These are phyloP conservation scores for Gulo gulo DNA, from an alignment of 2,113 vertebrate species.

Conservation along the genomic window DNA sequence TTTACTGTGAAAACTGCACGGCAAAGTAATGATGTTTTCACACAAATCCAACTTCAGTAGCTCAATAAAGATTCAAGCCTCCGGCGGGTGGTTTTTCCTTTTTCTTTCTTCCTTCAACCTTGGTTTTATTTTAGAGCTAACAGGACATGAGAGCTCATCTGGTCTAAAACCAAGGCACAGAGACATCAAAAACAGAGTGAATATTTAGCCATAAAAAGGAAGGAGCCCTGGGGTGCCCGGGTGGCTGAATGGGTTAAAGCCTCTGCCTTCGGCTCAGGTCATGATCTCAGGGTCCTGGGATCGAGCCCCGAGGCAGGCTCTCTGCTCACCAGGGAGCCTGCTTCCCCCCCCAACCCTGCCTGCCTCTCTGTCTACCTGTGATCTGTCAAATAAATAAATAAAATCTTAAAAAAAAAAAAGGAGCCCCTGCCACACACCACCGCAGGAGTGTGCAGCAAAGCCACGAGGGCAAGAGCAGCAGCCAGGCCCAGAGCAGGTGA, in stretches of 20 bases:
- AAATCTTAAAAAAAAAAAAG: too few species aligned
- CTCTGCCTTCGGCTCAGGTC: too few species aligned
- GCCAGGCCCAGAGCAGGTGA: background rate
- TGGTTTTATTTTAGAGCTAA: background rate
- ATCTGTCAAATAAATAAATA: too few species aligned
- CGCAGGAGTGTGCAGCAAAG: background rate
- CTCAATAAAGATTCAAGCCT: background rate
- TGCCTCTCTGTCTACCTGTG: too few species aligned
- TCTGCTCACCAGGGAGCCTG: too few species aligned
- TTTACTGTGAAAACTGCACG: background rate
- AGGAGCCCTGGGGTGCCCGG: background rate
- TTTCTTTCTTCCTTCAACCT: background rate
- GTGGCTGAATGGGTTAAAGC: too few species aligned
- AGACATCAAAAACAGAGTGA: background rate
- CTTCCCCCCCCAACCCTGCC: accelerated
- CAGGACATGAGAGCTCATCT: background rate
- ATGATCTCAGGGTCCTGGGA: too few species aligned
- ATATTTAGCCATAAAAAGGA: background rate
- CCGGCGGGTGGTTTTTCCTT: background rate
- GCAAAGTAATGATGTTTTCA: background rate
- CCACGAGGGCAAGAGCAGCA: background rate
- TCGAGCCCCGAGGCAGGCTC: too few species aligned
- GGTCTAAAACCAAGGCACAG: background rate
- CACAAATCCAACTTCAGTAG: background rate
- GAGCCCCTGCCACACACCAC: background rate